Percentiles rank a stretch among this genome's conserved stretches.
Evolutionary conservation across 2,113 vertebrate species (phyloP).

Genomic region (Pedetes capensis): DNA sequence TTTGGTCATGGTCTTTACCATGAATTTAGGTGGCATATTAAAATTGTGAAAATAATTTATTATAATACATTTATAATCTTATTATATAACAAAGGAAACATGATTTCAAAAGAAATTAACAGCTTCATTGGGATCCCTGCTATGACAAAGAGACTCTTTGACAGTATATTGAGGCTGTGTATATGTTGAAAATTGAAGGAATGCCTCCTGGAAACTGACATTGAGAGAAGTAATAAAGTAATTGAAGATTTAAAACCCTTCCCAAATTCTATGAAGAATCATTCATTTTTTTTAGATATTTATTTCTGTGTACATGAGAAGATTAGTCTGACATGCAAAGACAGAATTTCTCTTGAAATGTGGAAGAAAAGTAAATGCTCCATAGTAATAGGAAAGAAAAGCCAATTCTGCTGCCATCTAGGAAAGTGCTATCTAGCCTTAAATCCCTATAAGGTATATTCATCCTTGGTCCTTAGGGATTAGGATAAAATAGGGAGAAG

Average conservation of each 20-base stretch:
- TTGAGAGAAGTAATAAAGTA: conserved; percentile 14
- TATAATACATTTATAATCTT: conserved; percentile 25
- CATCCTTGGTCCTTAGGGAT: neutral
- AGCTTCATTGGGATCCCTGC: neutral
- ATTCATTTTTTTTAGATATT: conserved; percentile 21
- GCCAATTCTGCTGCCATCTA: neutral
- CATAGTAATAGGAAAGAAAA: conserved; percentile 26
- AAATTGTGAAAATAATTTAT: conserved; percentile 40
- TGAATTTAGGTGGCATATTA: neutral
- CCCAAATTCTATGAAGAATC: neutral
- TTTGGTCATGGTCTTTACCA: neutral
- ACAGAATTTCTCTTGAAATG: conserved; percentile 34
- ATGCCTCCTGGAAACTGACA: conserved; percentile 40
- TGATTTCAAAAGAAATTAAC: conserved; percentile 61
- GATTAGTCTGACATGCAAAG: neutral
- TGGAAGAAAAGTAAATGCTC: neutral
- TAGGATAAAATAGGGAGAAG: neutral
- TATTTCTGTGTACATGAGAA: neutral
- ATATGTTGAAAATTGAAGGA: conserved; percentile 28
- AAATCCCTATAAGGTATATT: neutral
- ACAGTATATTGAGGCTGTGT: conserved; percentile 6
- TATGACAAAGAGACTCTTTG: conserved; percentile 59
- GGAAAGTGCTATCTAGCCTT: neutral
- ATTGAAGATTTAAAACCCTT: conserved; percentile 37
- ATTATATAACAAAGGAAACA: conserved; percentile 43